Base-by-base conservation (phyloP, 2,113 vertebrate genomes). In the Burhinus oedicnemus region DNA sequence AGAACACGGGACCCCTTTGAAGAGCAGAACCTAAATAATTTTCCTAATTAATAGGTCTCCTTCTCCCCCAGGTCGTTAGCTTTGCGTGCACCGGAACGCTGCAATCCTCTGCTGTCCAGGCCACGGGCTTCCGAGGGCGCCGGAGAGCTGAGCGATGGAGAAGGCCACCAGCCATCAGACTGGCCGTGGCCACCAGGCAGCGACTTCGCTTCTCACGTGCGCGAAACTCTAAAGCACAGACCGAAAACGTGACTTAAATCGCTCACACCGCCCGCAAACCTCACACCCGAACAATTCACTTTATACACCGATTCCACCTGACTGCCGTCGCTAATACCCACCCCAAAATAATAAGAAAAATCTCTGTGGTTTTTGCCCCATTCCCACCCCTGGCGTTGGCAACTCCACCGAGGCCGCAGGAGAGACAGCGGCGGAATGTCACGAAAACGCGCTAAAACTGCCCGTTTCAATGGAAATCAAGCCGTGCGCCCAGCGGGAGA, bases 1-100 rank as follows among this genome's bases (percentile, higher is more conserved):
- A 15, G 44, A 25, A n/a, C 29, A 3, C 5, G 5, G n/a, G 18
- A 12, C 1, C 10, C 21, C 21, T 8, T 36, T 32, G 13, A 26
- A 27, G 14, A 51, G 87, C 68, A 38, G 26, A 58, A 68, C 6
- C 26, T 5, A 13, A 36, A 44, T 4, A 2, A 34, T 13, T 30
- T 20, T 3, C 6, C 9, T 38, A 3, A 16, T 25, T 17, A 22
- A 12, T 1, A 4, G 2, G 3, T 23, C 12, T n/a, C 18, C 13
- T 13, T 17, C 34, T n/a, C 29, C 64, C 36, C 30, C 29, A 1
- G 18, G 5, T 30, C 72, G 6, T 42, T 0, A 5, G n/a, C 36
- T 29, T 6, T 8, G 36, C 0, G 45, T 2, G 30, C 25, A 1
- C 8, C 11, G 1, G 4, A 8, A 25, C 13, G 4, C 42, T 3